These are phyloP conservation scores for Melanotaenia maccullochi DNA, from an alignment of 2,797 vertebrate genomes.

Conservation along the genomic window DNA sequence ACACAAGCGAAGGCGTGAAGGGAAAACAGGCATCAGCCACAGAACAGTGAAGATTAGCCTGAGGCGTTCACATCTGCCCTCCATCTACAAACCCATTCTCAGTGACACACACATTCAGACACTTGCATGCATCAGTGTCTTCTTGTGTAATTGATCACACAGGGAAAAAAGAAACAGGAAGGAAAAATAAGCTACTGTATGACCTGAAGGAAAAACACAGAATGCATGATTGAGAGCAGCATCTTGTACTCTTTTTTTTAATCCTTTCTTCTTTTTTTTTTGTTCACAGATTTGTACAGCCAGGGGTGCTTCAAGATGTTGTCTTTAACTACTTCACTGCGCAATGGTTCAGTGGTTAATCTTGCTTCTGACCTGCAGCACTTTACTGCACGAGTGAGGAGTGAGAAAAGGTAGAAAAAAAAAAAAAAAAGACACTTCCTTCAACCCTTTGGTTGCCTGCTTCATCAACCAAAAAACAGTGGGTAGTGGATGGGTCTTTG, in stretches of 20 bases:
- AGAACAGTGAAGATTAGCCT: constrained; percentile 45
- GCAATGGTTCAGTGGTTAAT: constrained; percentile 60
- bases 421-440: constrained; percentile 53
- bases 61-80: constrained; percentile 58
- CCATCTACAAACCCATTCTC: constrained; percentile 60
- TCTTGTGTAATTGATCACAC: constrained; percentile 76
- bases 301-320: constrained; percentile 60
- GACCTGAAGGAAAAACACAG: constrained; percentile 58
- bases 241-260: constrained; percentile 29
- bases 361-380: constrained; percentile 47
- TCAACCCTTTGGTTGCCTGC: constrained; percentile 23
- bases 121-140: constrained; percentile 51
- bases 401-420: constrained; percentile 37
- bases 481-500: constrained; percentile 8
- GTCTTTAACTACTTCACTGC: constrained; percentile 68
- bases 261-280: background rate
- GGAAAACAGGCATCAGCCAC: constrained; percentile 59
- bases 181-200: constrained; percentile 41
- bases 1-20: constrained; percentile 50
- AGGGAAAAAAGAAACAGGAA: constrained; percentile 38
- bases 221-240: constrained; percentile 65
- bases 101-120: constrained; percentile 49
- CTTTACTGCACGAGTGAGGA: constrained; percentile 55
- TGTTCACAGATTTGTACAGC: constrained; percentile 66
- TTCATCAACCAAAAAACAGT: constrained; percentile 12